A percentile compares a stretch with the other conserved stretches of the same genome.
phyloP scores from a whole-genome alignment of 2,888 invertebrate species.

The Cyclophora albipunctata region DNA sequence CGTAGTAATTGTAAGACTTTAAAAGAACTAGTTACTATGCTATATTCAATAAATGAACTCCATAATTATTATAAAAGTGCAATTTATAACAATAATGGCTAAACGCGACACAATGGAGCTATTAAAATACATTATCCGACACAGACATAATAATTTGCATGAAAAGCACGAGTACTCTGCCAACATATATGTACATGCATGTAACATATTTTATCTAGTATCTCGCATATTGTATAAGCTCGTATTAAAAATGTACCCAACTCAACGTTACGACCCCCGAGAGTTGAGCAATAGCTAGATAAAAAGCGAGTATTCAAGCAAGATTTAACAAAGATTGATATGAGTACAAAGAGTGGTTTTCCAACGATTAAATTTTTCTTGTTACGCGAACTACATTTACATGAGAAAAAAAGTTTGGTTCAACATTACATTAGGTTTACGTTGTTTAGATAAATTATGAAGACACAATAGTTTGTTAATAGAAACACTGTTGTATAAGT shows the following conservation, averaged over 20 bases:
- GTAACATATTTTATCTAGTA: constrained; percentile 5
- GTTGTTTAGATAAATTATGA: too few relatives aligned
- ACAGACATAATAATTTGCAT: constrained; percentile 8
- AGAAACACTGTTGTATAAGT: too few relatives aligned
- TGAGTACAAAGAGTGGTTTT: constrained; percentile 9
- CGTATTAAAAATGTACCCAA: constrained; percentile 6
- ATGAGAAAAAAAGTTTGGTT: neutral
- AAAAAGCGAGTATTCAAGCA: constrained; percentile 9
- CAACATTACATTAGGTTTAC: too few relatives aligned
- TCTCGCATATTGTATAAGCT: constrained; percentile 2
- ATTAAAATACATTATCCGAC: too few relatives aligned
- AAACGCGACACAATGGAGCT: too few relatives aligned
- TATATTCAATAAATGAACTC: too few relatives aligned
- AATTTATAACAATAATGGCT: too few relatives aligned
- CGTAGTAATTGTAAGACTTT: too few relatives aligned
- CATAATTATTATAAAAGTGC: too few relatives aligned
- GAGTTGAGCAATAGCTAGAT: constrained; percentile 6
- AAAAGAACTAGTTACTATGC: too few relatives aligned
- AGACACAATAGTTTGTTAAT: too few relatives aligned
- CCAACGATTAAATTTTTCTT: constrained; percentile 6
- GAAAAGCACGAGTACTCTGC: constrained; percentile 1
- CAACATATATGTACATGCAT: constrained; percentile 2
- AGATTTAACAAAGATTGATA: constrained; percentile 16
- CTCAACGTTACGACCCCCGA: constrained; percentile 10
- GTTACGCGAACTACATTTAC: constrained; percentile 1